Percentiles rank a stretch among this genome's conserved stretches.
Evolutionary conservation across 2,888 invertebrate genomes (phyloP).

Genomic region (Steromphala cineraria): DNA sequence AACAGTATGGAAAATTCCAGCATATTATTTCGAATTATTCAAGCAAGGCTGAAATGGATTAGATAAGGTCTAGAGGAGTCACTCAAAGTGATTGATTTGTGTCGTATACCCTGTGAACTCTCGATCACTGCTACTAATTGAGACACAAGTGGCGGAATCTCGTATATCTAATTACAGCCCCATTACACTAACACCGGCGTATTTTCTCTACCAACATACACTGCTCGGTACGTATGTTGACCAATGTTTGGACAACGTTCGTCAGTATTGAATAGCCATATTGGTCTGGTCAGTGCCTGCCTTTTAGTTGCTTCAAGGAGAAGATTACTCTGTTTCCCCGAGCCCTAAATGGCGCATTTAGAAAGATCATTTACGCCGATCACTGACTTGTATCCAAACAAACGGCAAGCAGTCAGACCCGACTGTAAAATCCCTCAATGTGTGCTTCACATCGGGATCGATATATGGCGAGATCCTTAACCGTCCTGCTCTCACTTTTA

Average conservation of each 20-base stretch:
- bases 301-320: neutral
- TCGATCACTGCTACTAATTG: neutral
- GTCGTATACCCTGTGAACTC: neutral
- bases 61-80: too few relatives aligned
- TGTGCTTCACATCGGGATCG: neutral
- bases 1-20: too few relatives aligned
- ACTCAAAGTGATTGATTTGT: too few relatives aligned
- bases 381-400: neutral
- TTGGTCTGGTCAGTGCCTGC: neutral
- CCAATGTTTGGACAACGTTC: neutral
- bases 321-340: neutral
- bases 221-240: neutral
- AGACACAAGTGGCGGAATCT: neutral
- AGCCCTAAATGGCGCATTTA: neutral
- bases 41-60: too few relatives aligned
- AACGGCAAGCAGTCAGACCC: neutral
- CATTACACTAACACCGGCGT: neutral
- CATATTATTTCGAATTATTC: too few relatives aligned
- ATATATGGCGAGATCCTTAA: conserved; percentile 15
- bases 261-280: too few relatives aligned
- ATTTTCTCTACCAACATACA: neutral
- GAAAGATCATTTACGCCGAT: conserved; percentile 16
- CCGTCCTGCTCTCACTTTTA: conserved; percentile 2
- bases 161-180: neutral
- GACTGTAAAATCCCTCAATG: conserved; percentile 5